These are phyloP conservation scores for Oscheius sp. DNA, from an alignment of 2,888 invertebrate species.

Conservation along the genomic window DNA sequence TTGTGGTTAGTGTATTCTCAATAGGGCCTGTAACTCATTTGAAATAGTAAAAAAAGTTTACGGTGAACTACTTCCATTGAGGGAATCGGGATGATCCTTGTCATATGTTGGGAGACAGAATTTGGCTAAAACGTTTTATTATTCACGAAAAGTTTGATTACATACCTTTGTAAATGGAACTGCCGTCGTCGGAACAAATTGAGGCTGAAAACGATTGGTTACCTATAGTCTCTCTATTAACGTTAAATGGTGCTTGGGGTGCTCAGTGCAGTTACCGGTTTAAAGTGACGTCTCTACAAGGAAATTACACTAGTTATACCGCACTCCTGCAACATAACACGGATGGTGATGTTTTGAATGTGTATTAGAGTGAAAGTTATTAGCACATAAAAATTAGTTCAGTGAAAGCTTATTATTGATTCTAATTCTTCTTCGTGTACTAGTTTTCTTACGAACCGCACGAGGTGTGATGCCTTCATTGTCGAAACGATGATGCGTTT, in stretches of 20 bases:
- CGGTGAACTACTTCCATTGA: conserved; percentile 59
- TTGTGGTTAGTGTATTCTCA: neutral
- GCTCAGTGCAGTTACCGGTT: too few relatives aligned
- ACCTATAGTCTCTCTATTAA: too few relatives aligned
- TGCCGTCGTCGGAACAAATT: neutral
- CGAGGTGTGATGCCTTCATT: conserved; percentile 29
- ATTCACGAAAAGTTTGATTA: neutral
- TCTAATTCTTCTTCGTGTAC: neutral
- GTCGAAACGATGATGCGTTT: conserved; percentile 63
- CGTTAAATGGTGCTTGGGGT: too few relatives aligned
- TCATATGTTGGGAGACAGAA: conserved; percentile 28
- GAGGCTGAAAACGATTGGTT: conserved; percentile 6
- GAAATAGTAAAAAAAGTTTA: conserved; percentile 32
- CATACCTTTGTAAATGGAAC: conserved; percentile 5
- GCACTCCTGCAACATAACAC: too few relatives aligned
- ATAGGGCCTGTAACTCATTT: neutral
- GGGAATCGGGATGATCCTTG: conserved; percentile 56
- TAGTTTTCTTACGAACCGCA: conserved; percentile 27
- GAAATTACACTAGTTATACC: too few relatives aligned
- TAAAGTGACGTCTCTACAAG: too few relatives aligned
- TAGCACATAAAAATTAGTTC: conserved; percentile 1
- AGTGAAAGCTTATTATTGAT: neutral
- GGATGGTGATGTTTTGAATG: too few relatives aligned
- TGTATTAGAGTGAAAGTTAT: neutral
- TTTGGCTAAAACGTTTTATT: neutral